phyloP scores from a whole-genome alignment of 2,888 invertebrate genomes.

The Mellilla xanthometata region DNA sequence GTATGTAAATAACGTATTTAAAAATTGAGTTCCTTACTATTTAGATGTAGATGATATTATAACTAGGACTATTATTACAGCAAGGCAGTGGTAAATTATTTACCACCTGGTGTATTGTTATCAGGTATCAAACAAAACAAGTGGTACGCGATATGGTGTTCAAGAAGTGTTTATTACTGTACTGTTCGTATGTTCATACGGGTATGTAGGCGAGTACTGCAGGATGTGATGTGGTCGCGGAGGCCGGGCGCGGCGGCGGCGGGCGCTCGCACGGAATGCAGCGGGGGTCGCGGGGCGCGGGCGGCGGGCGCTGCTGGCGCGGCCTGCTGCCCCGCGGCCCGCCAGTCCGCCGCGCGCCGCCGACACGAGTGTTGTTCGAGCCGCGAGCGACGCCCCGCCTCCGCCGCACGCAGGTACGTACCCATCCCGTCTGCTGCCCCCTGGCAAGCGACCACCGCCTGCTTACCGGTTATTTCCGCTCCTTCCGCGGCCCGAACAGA shows the following conservation, averaged over 20 bases:
- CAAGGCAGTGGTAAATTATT: no score
- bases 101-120: no score
- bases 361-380: conserved; percentile 69
- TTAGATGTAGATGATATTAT: no score
- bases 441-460: conserved; percentile 19
- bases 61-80: no score
- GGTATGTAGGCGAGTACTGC: no score
- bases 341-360: conserved; percentile 79
- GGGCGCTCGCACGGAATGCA: conserved; percentile 54
- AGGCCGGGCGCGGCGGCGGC: conserved; percentile 58
- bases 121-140: no score
- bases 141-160: no score
- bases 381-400: conserved; percentile 51
- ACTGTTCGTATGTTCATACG: no score
- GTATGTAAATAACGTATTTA: no score
- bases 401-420: conserved; percentile 75
- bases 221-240: conserved; percentile 39
- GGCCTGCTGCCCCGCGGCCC: conserved; percentile 59
- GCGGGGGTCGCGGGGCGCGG: conserved; percentile 67
- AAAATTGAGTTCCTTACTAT: no score
- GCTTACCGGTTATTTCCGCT: conserved; percentile 38
- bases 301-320: conserved; percentile 68
- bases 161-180: no score
- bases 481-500: conserved; percentile 43
- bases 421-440: conserved; percentile 47